These are phyloP conservation scores for Platyscapa corneri DNA, from an alignment of 1,140 invertebrate species.

Conservation along the genomic window DNA sequence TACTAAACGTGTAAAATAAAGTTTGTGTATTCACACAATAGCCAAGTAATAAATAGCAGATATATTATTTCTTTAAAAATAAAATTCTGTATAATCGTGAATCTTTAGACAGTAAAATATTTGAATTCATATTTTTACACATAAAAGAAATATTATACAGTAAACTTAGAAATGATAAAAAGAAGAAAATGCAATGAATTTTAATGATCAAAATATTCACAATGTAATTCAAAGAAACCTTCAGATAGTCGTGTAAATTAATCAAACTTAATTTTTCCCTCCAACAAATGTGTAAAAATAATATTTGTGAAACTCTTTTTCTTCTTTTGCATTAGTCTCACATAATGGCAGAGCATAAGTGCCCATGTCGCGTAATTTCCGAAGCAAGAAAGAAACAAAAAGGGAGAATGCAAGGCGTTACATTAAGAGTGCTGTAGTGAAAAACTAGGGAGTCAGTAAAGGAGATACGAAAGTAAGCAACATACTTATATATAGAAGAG, in stretches of 20 bases:
- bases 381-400: not conserved
- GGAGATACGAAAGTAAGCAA: not conserved
- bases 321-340: not conserved
- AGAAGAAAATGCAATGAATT: slow-evolving; percentile 2
- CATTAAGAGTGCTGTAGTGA: not conserved
- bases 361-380: slow-evolving; percentile 25
- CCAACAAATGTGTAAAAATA: not conserved
- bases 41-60: too few relatives aligned
- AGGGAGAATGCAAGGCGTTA: not conserved
- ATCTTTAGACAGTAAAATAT: not conserved
- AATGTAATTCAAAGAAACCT: slow-evolving; percentile 30
- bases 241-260: slow-evolving; percentile 34
- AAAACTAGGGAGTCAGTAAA: not conserved
- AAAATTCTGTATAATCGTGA: not conserved
- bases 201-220: slow-evolving; percentile 13
- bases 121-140: too few relatives aligned
- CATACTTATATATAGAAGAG: not conserved
- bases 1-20: too few relatives aligned
- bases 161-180: not conserved
- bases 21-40: too few relatives aligned
- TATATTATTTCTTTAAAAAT: not conserved
- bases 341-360: not conserved
- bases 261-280: not conserved
- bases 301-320: slow-evolving; percentile 25
- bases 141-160: too few relatives aligned